Conservation (phyloP, 2,888 invertebrate genomes). For the Sialis lutaria region DNA sequence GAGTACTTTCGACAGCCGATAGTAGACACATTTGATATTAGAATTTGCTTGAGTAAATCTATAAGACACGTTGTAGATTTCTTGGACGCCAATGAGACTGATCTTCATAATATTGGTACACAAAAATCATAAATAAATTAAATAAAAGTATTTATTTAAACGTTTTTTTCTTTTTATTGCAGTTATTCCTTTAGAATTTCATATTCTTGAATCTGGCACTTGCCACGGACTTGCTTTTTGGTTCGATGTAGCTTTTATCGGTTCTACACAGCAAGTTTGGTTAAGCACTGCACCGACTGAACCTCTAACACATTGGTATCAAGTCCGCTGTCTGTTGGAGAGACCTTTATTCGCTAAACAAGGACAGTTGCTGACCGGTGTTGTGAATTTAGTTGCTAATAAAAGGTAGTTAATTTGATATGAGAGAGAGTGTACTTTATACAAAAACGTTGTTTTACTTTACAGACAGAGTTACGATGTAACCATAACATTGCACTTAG, state of each 20-base stretch:
- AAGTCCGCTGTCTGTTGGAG: constrained; percentile 88
- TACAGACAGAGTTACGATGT: constrained; percentile 93
- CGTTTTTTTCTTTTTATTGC: constrained; percentile 8
- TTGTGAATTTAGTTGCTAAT: constrained; percentile 78
- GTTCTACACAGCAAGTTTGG: constrained; percentile 83
- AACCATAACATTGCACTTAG: constrained; percentile 81
- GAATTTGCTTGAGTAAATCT: constrained; percentile 91
- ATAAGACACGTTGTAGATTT: constrained; percentile 90
- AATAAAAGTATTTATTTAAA: constrained; percentile 4
- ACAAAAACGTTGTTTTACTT: constrained; percentile 4
- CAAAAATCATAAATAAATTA: constrained; percentile 2
- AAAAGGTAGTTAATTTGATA: constrained; percentile 42
- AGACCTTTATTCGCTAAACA: constrained; percentile 88
- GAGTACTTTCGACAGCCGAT: constrained; percentile 98
- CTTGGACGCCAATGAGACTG: constrained; percentile 76
- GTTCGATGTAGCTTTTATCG: constrained; percentile 97
- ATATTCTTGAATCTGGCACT: constrained; percentile 78
- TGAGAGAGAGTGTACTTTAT: background rate
- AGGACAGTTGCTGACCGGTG: constrained; percentile 78
- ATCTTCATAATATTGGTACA: constrained; percentile 72
- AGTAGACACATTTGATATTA: constrained; percentile 95
- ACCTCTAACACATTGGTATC: constrained; percentile 98
- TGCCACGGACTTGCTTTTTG: constrained; percentile 97
- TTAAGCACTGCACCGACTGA: constrained; percentile 95
- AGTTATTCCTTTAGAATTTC: constrained; percentile 89